These are phyloP conservation scores for Teleopsis dalmanni DNA, from an alignment of 1,140 invertebrate species.

Conservation along the genomic window DNA sequence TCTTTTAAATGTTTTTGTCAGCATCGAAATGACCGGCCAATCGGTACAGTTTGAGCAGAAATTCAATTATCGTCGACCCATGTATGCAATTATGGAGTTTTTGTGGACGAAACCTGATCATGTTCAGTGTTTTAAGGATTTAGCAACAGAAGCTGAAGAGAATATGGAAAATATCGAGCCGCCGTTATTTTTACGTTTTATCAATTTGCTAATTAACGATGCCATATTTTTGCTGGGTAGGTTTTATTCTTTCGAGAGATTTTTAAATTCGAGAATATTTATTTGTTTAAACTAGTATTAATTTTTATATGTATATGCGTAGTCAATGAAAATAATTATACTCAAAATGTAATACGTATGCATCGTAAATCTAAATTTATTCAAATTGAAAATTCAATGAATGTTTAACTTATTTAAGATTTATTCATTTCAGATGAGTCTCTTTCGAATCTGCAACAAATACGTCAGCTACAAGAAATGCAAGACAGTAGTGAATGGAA, in stretches of 20 bases:
- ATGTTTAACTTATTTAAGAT: too few species aligned
- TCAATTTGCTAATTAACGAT: conserved; percentile 93
- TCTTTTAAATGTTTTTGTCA: conserved; percentile 86
- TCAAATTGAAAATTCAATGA: too few species aligned
- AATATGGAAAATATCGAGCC: conserved; percentile 86
- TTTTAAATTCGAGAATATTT: too few species aligned
- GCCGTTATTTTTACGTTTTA: conserved; percentile 86
- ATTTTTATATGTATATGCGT: too few species aligned
- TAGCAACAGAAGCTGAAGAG: conserved; percentile 72
- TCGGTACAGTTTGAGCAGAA: conserved; percentile 95
- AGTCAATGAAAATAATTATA: too few species aligned
- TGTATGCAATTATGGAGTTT: conserved; percentile 90
- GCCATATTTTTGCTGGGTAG: conserved; percentile 69
- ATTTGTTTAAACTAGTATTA: too few species aligned
- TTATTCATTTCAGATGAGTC: conserved; percentile 63
- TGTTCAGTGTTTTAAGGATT: conserved; percentile 60
- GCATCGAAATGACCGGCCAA: conserved; percentile 95
- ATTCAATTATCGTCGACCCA: conserved; percentile 91
- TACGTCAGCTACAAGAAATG: conserved; percentile 64
- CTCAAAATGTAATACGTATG: too few species aligned
- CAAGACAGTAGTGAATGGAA: conserved; percentile 72
- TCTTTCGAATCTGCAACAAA: conserved; percentile 74
- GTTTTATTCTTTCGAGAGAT: not conserved
- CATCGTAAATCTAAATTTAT: too few species aligned
- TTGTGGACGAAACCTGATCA: conserved; percentile 79